Base-by-base conservation (phyloP, 2,113 vertebrate species). In the Chaenogobius annularis region DNA sequence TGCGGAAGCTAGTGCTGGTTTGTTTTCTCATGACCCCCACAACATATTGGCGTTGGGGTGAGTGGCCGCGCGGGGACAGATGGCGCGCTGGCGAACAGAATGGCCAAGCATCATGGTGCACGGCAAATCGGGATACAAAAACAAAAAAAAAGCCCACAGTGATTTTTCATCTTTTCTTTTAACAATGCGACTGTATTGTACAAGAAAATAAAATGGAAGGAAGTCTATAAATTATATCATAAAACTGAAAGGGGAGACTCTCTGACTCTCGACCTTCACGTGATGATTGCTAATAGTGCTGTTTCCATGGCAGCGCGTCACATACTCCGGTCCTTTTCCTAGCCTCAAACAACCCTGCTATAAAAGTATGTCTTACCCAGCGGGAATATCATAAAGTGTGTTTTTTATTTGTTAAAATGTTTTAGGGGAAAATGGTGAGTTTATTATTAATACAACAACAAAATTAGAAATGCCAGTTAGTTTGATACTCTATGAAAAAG, bases 91-190 rank as follows among this genome's bases (percentile, higher is more conserved):
- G n/a, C n/a, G n/a, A n/a, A n/a, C n/a, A n/a, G n/a, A n/a, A n/a
- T n/a, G 93, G 93, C 76, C n/a, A 46, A 91, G 85, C 93, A 88
- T 90, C 91, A 92, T 91, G 92, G 92, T 86, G 92, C 91, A 91
- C 37, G 88, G 88, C 85, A 85, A 88, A 92, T 79, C 83, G 87
- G 90, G 91, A 90, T 91, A 89, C 75, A 79, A 92, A 93, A 86
- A 86, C 84, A 86, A 77, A 78, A 79, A 72, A 76, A 77, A 79
- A 87, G 87, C 87, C 75, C 75, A 64, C 37, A 75, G 61, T 82
- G 78, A 70, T 70, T 73, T 73, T 46, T 81, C n/a, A n/a, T 81
- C 68, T 86, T 71, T 81, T 13, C 55, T 14, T 26, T 71, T 52
- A 69, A 71, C 85, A 73, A 82, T 17, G 74, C 78, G 81, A 79